Percentiles rank a stretch among this genome's conserved stretches.
Conservation (phyloP, 2,797 vertebrate genomes). For the Xerus rutilus region DNA sequence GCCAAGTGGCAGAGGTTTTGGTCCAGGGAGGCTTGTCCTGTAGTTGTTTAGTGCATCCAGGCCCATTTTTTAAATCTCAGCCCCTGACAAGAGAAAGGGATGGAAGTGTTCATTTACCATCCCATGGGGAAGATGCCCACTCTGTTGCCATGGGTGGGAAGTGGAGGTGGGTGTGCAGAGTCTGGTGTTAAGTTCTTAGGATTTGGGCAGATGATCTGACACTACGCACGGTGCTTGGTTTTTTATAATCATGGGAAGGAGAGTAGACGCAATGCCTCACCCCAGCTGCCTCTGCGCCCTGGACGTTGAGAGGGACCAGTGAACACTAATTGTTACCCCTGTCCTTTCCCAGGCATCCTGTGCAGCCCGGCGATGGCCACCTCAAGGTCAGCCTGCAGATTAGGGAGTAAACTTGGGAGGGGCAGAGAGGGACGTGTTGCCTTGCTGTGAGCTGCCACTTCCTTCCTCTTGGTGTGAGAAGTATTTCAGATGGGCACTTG, state of each 20-base stretch:
- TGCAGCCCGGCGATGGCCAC: not conserved
- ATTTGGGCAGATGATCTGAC: not conserved
- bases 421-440: not conserved
- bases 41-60: accelerated
- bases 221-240: not conserved
- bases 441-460: not conserved
- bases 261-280: not conserved
- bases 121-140: not conserved
- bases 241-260: not conserved
- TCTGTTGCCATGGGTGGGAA: not conserved
- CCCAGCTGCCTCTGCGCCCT: not conserved
- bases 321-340: conserved; percentile 61
- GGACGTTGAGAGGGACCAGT: conserved; percentile 24
- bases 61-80: not conserved
- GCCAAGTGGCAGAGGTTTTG: accelerated
- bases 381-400: not conserved
- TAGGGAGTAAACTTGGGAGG: not conserved
- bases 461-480: not conserved
- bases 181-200: not conserved
- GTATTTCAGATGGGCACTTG: not conserved
- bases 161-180: not conserved
- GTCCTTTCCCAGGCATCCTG: not conserved
- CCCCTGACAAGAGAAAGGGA: not conserved
- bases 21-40: not conserved
- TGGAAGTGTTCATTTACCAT: accelerated